Base-by-base conservation (phyloP, 2,113 vertebrate species). In the Gavialis gangeticus region DNA sequence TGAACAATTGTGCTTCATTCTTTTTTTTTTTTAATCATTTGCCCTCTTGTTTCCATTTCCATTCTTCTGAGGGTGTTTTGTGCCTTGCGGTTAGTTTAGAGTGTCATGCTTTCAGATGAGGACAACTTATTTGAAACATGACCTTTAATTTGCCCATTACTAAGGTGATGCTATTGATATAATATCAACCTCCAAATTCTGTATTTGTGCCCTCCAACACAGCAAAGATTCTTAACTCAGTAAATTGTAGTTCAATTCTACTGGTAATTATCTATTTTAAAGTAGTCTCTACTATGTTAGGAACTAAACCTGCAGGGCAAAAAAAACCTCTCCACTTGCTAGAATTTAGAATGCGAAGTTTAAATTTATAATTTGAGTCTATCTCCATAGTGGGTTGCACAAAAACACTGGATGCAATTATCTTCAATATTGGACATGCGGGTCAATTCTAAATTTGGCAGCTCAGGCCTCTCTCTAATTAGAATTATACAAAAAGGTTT, bases 11-110 rank as follows among this genome's bases (percentile, higher is more conserved):
- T 60, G 37, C 63, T 83, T 89, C 12, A 54, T 91, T 96, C 90
- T 46, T 46, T 94, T 83, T 46, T 94, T 11, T 14, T 75, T 19
- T 89, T 92, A 89, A 94, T 85, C 60, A 17, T 91, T 85, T 93
- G 82, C 27, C 73, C 83, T 76, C 94, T 95, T 77, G 79, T 93
- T 90, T 83, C 81, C 76, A 13, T 75, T 67, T 90, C 54, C 24
- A 59, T 90, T 13, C 75, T 18, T 90, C 60, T 75, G 28, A 89
- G 73, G 64, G 24, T 87, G 18, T 6, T 87, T 94, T 94, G 67
- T 89, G 15, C 64, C 93, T 11, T 27, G 64, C 54, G 87, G 17
- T 82, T 95, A 84, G 85, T 56, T 28, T 64, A 87, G 71, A 34
- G 16, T 78, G 54, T 19, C 24, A 37, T 34, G 30, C 21, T 71